Percentiles rank a stretch among this genome's conserved stretches.
Conservation (phyloP, 2,797 vertebrate genomes). For the Iguana delicatissima region DNA sequence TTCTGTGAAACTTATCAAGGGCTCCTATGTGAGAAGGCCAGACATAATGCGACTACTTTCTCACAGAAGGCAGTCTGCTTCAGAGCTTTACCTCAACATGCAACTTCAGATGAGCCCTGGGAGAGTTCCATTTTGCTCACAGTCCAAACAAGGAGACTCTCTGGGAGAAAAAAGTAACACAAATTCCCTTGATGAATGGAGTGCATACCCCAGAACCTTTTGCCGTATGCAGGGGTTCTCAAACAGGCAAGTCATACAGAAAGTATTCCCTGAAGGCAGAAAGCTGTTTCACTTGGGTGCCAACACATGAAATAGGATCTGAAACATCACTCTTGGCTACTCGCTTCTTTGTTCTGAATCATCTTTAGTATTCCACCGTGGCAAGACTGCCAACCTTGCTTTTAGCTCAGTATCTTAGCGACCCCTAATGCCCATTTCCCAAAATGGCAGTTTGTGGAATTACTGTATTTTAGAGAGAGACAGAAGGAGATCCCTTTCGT, state of each 20-base stretch:
- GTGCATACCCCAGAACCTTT: neutral
- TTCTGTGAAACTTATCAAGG: neutral
- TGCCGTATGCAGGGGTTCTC: neutral
- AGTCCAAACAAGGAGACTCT: neutral
- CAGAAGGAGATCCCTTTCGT: neutral
- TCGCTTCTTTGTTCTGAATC: neutral
- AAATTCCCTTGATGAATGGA: neutral
- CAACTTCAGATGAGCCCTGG: neutral
- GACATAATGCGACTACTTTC: neutral
- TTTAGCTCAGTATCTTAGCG: conserved; percentile 66
- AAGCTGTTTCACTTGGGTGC: neutral
- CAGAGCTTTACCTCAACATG: neutral
- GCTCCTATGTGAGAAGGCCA: neutral
- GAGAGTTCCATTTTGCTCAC: neutral
- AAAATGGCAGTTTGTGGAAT: conserved; percentile 20
- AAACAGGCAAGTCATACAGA: neutral
- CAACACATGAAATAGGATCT: neutral
- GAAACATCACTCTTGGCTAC: rapidly evolving
- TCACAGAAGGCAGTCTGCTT: too few species aligned
- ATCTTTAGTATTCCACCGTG: rapidly evolving
- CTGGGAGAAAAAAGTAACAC: neutral
- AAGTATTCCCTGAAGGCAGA: neutral
- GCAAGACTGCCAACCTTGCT: neutral
- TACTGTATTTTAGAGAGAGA: neutral
- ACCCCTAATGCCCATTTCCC: conserved; percentile 75